phyloP scores from a whole-genome alignment of 2,888 invertebrate genomes.

The Euplexia lucipara region DNA sequence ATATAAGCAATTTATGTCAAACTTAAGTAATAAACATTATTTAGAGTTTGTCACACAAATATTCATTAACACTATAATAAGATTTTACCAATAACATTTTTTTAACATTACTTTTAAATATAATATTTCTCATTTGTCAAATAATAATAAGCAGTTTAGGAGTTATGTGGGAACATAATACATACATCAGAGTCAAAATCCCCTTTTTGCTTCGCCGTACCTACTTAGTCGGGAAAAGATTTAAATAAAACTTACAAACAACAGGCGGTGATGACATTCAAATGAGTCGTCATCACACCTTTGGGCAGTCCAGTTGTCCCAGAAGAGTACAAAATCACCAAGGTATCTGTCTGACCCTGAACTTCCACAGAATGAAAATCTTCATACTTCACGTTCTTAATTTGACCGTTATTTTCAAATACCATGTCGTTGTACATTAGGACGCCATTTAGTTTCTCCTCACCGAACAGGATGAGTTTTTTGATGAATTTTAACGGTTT shows the following conservation, averaged over 20 bases:
- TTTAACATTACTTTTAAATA: too few species aligned
- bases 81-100: too few species aligned
- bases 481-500: slow-evolving; percentile 66
- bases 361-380: slow-evolving; percentile 75
- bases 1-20: too few species aligned
- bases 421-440: slow-evolving; percentile 74
- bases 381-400: slow-evolving; percentile 70
- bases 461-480: slow-evolving; percentile 76
- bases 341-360: slow-evolving; percentile 72
- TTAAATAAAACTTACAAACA: slow-evolving; percentile 70
- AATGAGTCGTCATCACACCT: slow-evolving; percentile 82
- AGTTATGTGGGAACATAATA: too few species aligned
- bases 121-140: too few species aligned
- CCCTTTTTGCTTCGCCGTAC: too few species aligned
- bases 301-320: slow-evolving; percentile 85
- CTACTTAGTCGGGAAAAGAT: too few species aligned
- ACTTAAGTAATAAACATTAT: too few species aligned
- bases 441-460: slow-evolving; percentile 63
- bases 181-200: too few species aligned
- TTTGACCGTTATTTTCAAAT: slow-evolving; percentile 58
- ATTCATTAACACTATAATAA: too few species aligned
- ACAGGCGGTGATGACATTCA: slow-evolving; percentile 72
- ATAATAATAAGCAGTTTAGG: too few species aligned
- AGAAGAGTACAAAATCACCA: slow-evolving; percentile 82
- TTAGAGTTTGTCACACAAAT: too few species aligned